Percentiles rank a stretch among this genome's conserved stretches.
Evolutionary conservation across 2,797 vertebrate genomes (phyloP).

Genomic region (Cryptoblepharus egeriae): DNA sequence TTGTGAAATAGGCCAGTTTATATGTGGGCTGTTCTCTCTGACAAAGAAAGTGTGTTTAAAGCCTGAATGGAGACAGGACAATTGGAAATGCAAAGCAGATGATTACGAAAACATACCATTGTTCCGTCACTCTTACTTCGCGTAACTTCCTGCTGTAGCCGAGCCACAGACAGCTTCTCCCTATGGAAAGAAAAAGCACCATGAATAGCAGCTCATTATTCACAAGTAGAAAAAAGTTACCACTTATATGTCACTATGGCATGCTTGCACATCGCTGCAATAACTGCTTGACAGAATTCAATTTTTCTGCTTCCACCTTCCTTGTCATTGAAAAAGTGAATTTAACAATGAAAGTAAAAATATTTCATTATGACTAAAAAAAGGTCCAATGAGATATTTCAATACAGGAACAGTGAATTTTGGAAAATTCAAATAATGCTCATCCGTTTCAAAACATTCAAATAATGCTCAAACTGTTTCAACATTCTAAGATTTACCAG

Average conservation of each 20-base stretch:
- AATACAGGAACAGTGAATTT: background rate
- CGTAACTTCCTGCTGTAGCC: conserved; percentile 88
- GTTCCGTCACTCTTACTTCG: conserved; percentile 87
- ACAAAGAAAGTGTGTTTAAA: background rate
- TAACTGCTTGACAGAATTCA: conserved; percentile 37
- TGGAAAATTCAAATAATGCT: background rate
- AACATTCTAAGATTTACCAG: background rate
- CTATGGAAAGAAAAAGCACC: conserved; percentile 69
- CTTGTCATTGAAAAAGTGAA: background rate
- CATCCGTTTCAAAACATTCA: background rate
- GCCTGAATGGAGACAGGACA: background rate
- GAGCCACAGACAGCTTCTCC: conserved; percentile 92
- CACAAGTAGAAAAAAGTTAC: background rate
- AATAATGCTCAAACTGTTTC: background rate
- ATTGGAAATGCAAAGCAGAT: background rate
- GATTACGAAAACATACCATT: conserved; percentile 81
- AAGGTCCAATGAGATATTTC: background rate
- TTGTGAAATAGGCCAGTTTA: conserved; percentile 26
- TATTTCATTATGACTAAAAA: background rate
- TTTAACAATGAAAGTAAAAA: background rate
- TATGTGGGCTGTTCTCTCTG: conserved; percentile 32
- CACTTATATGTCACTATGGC: background rate
- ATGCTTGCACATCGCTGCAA: conserved; percentile 50
- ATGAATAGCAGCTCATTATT: conserved; percentile 50
- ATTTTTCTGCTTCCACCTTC: conserved; percentile 47